A percentile compares a stretch with the other conserved stretches of the same genome.
Conservation (phyloP, 1,140 invertebrate species). For the Drosophila bipectinata region DNA sequence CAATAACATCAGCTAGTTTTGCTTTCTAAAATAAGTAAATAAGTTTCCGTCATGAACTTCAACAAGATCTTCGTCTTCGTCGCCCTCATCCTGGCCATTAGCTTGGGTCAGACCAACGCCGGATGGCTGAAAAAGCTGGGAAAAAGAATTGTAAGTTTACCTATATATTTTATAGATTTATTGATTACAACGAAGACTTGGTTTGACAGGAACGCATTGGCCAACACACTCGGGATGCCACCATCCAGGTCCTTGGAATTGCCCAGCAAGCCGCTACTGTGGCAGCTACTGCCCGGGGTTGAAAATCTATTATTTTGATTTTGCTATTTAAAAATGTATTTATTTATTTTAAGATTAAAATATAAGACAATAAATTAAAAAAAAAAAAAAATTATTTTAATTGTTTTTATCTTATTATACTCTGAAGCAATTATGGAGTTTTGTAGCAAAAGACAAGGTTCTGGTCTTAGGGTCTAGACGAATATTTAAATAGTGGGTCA, state of each 20-base stretch:
- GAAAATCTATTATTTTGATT: conserved; percentile 20
- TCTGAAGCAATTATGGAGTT: too few species aligned
- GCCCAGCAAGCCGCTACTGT: conserved; percentile 79
- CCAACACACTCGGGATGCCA: conserved; percentile 74
- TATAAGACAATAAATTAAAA: neutral
- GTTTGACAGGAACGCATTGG: conserved; percentile 68
- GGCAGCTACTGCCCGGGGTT: conserved; percentile 64
- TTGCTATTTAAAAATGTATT: neutral
- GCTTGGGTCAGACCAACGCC: conserved; percentile 66
- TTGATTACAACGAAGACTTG: neutral
- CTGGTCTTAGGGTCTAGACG: too few species aligned
- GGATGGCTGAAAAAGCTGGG: conserved; percentile 74
- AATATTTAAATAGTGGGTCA: too few species aligned
- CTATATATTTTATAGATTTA: neutral
- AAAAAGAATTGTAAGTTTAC: conserved; percentile 69
- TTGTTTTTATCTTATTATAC: neutral
- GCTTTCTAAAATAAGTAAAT: neutral
- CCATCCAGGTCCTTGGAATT: conserved; percentile 69
- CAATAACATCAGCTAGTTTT: neutral
- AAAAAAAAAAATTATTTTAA: neutral
- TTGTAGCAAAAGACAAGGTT: too few species aligned
- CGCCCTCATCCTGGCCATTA: conserved; percentile 61
- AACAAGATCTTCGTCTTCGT: conserved; percentile 73
- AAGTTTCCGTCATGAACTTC: conserved; percentile 69
- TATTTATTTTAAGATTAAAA: conserved; percentile 2